A percentile compares a stretch with the other conserved stretches of the same genome.
Conservation (phyloP, 2,113 vertebrate genomes). For the Ptilorrhoa leucosticta region DNA sequence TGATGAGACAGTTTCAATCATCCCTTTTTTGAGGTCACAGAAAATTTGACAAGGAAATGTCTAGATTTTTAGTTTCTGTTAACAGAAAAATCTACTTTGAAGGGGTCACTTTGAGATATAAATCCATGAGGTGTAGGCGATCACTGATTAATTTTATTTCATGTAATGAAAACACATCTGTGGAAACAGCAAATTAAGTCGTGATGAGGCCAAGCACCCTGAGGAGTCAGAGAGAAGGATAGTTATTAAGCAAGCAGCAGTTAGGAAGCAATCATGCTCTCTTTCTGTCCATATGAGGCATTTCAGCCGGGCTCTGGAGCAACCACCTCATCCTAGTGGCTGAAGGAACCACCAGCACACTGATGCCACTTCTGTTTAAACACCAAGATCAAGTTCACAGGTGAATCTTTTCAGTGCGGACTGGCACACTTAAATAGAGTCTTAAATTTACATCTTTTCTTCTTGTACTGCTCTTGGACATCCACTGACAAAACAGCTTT, state of each 20-base stretch:
- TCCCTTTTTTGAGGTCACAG: background rate
- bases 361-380: background rate
- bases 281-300: background rate
- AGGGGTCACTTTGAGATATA: background rate
- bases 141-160: constrained; percentile 16
- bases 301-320: background rate
- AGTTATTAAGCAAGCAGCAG: background rate
- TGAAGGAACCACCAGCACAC: background rate
- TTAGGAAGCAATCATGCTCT: constrained; percentile 25
- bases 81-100: background rate
- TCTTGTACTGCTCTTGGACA: background rate
- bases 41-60: background rate
- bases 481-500: background rate
- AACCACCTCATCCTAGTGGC: background rate
- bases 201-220: constrained; percentile 13
- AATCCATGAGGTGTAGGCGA: background rate
- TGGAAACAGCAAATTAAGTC: constrained; percentile 20
- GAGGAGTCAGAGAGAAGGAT: background rate
- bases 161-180: background rate
- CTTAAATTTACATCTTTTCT: background rate
- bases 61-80: background rate
- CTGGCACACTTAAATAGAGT: background rate
- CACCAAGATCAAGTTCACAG: background rate
- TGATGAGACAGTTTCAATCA: constrained; percentile 18
- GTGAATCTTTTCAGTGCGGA: background rate